Evolutionary conservation across 2,888 invertebrate species (phyloP), one percentile per base, ranked within the genome.

Genomic region (Podabrus alpinus): DNA sequence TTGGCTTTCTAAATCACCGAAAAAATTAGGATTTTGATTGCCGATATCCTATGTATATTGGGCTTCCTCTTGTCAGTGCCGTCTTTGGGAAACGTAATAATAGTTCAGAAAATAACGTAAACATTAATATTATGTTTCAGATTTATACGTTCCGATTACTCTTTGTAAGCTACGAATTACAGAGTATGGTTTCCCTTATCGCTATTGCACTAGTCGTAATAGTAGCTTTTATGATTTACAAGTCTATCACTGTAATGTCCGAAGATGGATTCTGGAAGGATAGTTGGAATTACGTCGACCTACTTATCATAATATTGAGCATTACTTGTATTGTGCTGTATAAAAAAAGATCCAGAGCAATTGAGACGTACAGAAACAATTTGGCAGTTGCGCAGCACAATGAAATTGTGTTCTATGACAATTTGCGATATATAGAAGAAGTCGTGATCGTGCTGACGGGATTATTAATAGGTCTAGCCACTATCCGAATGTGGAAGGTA

Each of bases 401-500:
- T 59, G 69, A 78, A 61, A 80, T 79, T 71, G 71, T 81, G 1
- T 75, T 69, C 16, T 82, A 80, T 61, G 79, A 74, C 59, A 10
- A 61, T 16, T 76, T 78, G 3, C 25, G 78, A 7, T 72, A 71
- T 64, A 75, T 77, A 62, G 77, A 79, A 9, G 69, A 76, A 21
- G 9, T 67, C 1, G 15, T 81, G 4, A 79, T 69, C 1, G 29
- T 80, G 15, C 59, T 79, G 13, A 77, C 77, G 3, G 74, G 79
- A 3, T 3, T 77, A 3, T 71, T 81, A 25, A 77, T 81, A 13
- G 76, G 77, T 15, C 66, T 81, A 15, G 78, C 80, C 1, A 79
- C 79, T 1, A 59, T 81, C 1, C 72, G 81, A 19, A 45, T 80
- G 11, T 82, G 81, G 81, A 80, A 77, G 64, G 64, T 81, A 21